Evolutionary conservation across 1,140 invertebrate species (phyloP), one percentile per base, ranked within the genome.

Genomic region (Scaptomyza pallida): DNA sequence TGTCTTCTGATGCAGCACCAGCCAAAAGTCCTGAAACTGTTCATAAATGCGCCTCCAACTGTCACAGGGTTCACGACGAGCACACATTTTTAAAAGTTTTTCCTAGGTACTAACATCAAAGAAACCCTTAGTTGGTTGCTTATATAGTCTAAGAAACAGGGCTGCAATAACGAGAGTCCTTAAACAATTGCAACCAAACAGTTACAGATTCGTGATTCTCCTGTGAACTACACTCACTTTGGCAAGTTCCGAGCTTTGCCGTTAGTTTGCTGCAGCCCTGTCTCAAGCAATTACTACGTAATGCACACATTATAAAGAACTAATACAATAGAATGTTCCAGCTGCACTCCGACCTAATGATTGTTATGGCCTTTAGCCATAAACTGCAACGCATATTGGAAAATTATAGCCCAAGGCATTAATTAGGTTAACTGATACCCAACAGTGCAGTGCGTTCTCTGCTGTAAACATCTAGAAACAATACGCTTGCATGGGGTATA

Each of bases 381-480:
- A 45, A 54, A 30, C 8, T 16, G 19, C 60, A 54, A 47, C 55
- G 51, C 51, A 56, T 62, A 47, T 63, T 40, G 54, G 44, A 40
- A 57, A 69, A 63, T 63, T 50, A 69, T 63, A 69, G 50, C 9
- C 2, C 6, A n/a, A 16, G 43, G 35, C 44, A 13, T 43, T 56
- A 56, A 64, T 70, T 63, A 63, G 44, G 33, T 35, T 43, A 12
- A 30, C 59, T 21, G 43, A 67, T 67, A 60, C 55, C 45, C 63
- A 60, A 12, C 33, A n/a, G 33, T n/a, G 33, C 33, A n/a, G 33
- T n/a, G 33, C 33, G 10, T n/a, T n/a, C 12, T n/a, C n/a, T n/a
- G 10, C 5, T n/a, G 33, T n/a, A 37, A 37, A 37, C 33, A 56
- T 50, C 48, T 23, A 60, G 45, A 59, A 33, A 44, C 44, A 16